Evolutionary conservation across 37 sponge, comb jelly and placozoan genomes (phyloP).

Genomic region (Eunapius fragilis): DNA sequence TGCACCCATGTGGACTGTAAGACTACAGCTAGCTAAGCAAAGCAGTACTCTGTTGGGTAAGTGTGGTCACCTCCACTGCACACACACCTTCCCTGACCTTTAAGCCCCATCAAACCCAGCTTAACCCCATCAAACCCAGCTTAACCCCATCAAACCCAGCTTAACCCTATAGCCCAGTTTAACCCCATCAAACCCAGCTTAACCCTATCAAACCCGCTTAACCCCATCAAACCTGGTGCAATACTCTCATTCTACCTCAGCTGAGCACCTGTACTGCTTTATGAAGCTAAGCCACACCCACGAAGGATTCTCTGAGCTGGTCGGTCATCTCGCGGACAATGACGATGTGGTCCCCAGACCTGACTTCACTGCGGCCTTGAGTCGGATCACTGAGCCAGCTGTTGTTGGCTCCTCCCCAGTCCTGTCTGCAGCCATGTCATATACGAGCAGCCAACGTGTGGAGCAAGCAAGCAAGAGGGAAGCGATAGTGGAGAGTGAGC

Average conservation of each 20-base stretch:
- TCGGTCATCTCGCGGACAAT: background rate
- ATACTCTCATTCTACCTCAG: too few species aligned
- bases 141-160: background rate
- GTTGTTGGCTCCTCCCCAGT: slow-evolving; percentile 7
- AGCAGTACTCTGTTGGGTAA: slow-evolving; percentile 55
- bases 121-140: background rate
- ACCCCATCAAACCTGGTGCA: background rate
- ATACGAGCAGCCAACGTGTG: slow-evolving; percentile 43
- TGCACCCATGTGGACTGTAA: slow-evolving; percentile 81
- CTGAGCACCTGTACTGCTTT: slow-evolving; percentile 37
- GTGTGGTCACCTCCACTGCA: background rate
- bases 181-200: too few species aligned
- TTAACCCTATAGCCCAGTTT: too few species aligned
- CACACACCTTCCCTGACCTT: background rate
- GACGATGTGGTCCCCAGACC: too few species aligned
- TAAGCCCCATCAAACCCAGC: background rate
- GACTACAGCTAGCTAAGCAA: slow-evolving; percentile 26
- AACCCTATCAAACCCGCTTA: too few species aligned
- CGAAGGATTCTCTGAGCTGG: slow-evolving; percentile 43
- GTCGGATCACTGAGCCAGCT: slow-evolving; percentile 34
- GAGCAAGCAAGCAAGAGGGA: slow-evolving; percentile 33
- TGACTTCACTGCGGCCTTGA: slow-evolving; percentile 29
- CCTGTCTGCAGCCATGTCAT: slow-evolving; percentile 45
- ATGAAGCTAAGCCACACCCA: slow-evolving; percentile 49
- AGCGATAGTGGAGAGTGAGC: background rate